These are phyloP conservation scores for Melanitta fusca DNA, from an alignment of 2,797 vertebrate genomes.

Conservation along the genomic window DNA sequence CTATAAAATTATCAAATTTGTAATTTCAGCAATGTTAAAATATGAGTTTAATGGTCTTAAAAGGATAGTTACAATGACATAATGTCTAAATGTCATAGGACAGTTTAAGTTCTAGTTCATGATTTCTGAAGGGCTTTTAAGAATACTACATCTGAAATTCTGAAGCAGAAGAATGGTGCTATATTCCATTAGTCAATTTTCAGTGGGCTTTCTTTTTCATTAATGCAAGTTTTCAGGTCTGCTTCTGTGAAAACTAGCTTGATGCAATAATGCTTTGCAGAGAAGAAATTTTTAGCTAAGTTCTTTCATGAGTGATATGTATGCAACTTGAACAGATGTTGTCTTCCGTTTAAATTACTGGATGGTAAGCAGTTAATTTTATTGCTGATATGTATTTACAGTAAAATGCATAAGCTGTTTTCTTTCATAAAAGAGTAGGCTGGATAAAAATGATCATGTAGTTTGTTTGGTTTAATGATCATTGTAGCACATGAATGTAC, in stretches of 20 bases:
- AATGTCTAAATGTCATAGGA: not conserved
- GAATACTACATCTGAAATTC: not conserved
- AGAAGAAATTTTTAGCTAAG: conserved; percentile 57
- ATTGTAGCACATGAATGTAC: not conserved
- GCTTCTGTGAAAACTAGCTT: conserved; percentile 12
- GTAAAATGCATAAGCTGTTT: not conserved
- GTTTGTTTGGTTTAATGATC: not conserved
- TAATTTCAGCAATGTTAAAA: not conserved
- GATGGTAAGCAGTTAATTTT: not conserved
- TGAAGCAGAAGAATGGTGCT: not conserved
- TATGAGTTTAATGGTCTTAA: not conserved
- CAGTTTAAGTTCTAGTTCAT: not conserved
- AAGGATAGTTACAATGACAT: not conserved
- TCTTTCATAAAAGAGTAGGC: not conserved
- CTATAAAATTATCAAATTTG: not conserved
- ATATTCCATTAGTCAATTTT: not conserved
- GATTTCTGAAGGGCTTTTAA: not conserved
- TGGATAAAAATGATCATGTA: not conserved
- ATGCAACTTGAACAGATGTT: not conserved
- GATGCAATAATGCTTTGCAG: conserved; percentile 32
- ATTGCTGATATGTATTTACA: not conserved
- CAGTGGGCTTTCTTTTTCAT: not conserved
- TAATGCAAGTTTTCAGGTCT: not conserved
- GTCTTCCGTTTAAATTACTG: not conserved
- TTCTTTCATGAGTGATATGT: not conserved